These are phyloP conservation scores for Elachura formosa DNA, from an alignment of 2,113 vertebrate genomes.

Conservation along the genomic window DNA sequence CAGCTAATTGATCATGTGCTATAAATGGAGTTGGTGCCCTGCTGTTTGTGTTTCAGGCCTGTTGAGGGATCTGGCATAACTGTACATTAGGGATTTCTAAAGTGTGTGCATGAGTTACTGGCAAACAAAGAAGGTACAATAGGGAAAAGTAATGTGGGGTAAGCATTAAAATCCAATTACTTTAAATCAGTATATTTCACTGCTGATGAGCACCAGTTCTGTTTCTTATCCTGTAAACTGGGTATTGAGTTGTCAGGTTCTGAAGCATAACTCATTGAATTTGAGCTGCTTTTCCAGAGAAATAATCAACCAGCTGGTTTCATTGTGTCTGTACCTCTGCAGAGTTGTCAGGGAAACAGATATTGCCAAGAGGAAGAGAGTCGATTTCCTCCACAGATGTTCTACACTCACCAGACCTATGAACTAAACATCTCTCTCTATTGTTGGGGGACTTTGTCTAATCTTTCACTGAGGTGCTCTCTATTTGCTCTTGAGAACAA, in stretches of 20 bases:
- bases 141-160: not conserved
- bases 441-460: not conserved
- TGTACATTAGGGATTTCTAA: not conserved
- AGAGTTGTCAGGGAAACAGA: slow-evolving; percentile 21
- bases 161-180: slow-evolving; percentile 15
- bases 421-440: not conserved
- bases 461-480: not conserved
- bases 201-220: not conserved
- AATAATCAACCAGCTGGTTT: not conserved
- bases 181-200: not conserved
- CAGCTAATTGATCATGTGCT: not conserved
- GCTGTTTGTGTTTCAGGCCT: not conserved
- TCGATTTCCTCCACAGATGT: not conserved
- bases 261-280: not conserved
- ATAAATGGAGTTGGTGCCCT: not conserved
- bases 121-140: not conserved
- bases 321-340: not conserved
- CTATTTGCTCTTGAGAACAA: not conserved
- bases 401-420: not conserved
- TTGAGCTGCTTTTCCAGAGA: not conserved
- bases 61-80: not conserved
- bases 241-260: not conserved
- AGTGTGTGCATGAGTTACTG: not conserved
- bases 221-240: not conserved
- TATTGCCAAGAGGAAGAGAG: not conserved